phyloP scores from a whole-genome alignment of 2,888 invertebrate species.

The Andricus curvator region DNA sequence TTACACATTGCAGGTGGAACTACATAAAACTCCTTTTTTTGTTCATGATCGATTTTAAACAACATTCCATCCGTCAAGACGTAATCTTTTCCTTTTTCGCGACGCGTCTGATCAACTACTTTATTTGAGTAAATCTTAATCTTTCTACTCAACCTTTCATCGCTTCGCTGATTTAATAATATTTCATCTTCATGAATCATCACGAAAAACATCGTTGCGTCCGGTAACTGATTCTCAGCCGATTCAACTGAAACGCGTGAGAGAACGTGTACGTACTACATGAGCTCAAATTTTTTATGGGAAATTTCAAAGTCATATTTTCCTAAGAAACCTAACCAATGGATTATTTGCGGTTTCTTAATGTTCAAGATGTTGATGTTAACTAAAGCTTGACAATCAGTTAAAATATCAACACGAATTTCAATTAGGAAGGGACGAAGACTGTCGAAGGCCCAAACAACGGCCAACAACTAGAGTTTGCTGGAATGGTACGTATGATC shows the following conservation, averaged over 20 bases:
- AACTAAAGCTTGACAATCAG: no score
- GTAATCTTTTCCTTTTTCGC: conserved; percentile 25
- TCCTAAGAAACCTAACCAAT: no score
- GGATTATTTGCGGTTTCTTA: no score
- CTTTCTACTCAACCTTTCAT: conserved; percentile 9
- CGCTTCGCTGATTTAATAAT: conserved; percentile 23
- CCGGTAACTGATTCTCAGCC: neutral
- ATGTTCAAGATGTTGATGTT: no score
- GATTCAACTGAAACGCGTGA: conserved; percentile 48
- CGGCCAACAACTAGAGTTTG: conserved; percentile 52
- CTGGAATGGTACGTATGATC: neutral
- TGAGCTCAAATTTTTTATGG: conserved; percentile 41
- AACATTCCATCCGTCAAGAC: conserved; percentile 23
- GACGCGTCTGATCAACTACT: neutral
- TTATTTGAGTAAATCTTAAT: conserved; percentile 37
- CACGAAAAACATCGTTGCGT: neutral
- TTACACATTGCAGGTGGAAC: conserved; percentile 44
- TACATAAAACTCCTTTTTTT: neutral
- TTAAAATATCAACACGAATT: no score
- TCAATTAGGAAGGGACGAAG: no score
- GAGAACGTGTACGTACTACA: conserved; percentile 56
- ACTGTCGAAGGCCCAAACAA: conserved; percentile 57
- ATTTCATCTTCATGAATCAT: conserved; percentile 26
- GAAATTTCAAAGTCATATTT: no score
- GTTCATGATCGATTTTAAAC: no score